These are phyloP conservation scores for Lophius piscatorius DNA, from an alignment of 2,113 vertebrate species.

Conservation along the genomic window DNA sequence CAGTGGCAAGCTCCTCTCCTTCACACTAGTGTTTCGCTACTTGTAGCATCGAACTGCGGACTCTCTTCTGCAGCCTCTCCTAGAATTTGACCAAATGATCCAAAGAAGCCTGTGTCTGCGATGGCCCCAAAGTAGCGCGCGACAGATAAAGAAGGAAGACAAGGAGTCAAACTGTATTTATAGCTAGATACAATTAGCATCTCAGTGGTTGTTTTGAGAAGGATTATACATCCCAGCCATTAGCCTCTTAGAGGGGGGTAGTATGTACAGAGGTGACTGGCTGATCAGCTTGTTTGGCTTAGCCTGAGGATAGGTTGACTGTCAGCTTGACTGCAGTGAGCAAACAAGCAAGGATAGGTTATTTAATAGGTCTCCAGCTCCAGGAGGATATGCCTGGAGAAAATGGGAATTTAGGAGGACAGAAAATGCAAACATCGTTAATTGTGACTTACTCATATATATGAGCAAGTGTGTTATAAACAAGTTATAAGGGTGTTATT, in stretches of 20 bases:
- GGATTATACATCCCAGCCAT: slow-evolving; percentile 79
- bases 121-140: slow-evolving; percentile 1
- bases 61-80: slow-evolving; percentile 30
- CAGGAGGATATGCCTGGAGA: slow-evolving; percentile 5
- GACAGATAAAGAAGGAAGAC: slow-evolving; percentile 70
- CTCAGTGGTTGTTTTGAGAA: slow-evolving; percentile 81
- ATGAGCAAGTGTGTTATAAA: too few relatives aligned
- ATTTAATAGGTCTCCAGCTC: slow-evolving; percentile 57
- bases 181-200: slow-evolving; percentile 82
- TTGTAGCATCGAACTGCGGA: slow-evolving; percentile 10
- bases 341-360: slow-evolving; percentile 64
- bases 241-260: slow-evolving; percentile 78
- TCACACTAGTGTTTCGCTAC: slow-evolving; percentile 7
- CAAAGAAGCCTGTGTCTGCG: slow-evolving; percentile 2
- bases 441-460: too few relatives aligned
- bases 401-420: not conserved
- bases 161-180: slow-evolving; percentile 79
- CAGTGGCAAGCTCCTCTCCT: slow-evolving; percentile 16
- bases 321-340: slow-evolving; percentile 58
- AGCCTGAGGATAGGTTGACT: slow-evolving; percentile 70
- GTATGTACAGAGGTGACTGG: slow-evolving; percentile 75
- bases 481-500: too few relatives aligned
- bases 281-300: slow-evolving; percentile 83
- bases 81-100: slow-evolving; percentile 20
- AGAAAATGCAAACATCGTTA: too few relatives aligned